These are phyloP conservation scores for Cherax destructor DNA, from an alignment of 1,140 invertebrate species.

Conservation along the genomic window DNA sequence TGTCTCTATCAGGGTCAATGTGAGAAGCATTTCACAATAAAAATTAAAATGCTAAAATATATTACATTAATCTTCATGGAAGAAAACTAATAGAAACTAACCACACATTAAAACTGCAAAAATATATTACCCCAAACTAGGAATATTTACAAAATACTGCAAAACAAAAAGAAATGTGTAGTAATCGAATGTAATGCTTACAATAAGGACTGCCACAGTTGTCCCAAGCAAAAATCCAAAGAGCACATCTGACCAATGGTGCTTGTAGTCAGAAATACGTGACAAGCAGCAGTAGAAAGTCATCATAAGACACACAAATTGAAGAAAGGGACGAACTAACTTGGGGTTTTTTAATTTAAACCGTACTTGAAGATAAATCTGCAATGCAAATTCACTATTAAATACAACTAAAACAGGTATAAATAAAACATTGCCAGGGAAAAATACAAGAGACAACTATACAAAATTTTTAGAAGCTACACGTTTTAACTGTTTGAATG, in stretches of 20 bases:
- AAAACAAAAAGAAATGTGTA: not conserved
- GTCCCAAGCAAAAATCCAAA: constrained; percentile 78
- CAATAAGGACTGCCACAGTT: constrained; percentile 76
- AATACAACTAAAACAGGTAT: not conserved
- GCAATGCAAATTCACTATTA: constrained; percentile 61
- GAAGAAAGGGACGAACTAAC: constrained; percentile 76
- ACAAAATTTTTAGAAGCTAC: too few species aligned
- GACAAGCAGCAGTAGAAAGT: constrained; percentile 75
- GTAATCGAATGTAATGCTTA: constrained; percentile 62
- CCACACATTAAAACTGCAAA: not conserved
- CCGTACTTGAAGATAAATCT: constrained; percentile 78
- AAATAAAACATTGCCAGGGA: constrained; percentile 4
- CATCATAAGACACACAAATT: constrained; percentile 75
- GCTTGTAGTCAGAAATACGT: constrained; percentile 80
- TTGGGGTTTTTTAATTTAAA: constrained; percentile 72
- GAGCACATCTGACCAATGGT: constrained; percentile 81
- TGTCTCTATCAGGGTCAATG: constrained; percentile 45
- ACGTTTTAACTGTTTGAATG: too few species aligned
- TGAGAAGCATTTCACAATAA: not conserved
- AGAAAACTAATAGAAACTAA: not conserved
- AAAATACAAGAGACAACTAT: too few species aligned
- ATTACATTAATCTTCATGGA: not conserved
- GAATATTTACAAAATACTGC: constrained; percentile 5
- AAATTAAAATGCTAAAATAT: not conserved
- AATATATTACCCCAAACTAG: not conserved